A percentile compares a stretch with the other conserved stretches of the same genome.
Conservation (phyloP, 2,888 invertebrate genomes). For the Notodonta ziczac region DNA sequence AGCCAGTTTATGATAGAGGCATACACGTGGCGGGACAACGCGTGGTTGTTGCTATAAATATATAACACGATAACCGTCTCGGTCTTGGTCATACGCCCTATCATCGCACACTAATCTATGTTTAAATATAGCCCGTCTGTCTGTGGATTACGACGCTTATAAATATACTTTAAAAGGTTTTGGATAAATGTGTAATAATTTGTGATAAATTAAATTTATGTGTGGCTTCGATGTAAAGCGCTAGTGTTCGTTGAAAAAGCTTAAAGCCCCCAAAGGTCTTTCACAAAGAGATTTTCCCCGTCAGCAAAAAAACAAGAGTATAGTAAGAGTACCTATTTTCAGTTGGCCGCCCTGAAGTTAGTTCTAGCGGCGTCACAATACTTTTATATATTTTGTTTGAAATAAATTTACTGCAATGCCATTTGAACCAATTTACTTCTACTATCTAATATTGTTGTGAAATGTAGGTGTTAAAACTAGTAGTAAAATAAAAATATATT, state of each 20-base stretch:
- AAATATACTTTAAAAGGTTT: neutral
- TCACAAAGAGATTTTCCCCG: no score
- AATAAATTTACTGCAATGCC: no score
- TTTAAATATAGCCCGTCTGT: constrained; percentile 18
- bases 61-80: constrained; percentile 28
- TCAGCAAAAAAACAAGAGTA: no score
- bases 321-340: no score
- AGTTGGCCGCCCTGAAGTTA: no score
- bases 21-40: constrained; percentile 12
- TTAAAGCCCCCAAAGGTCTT: no score
- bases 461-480: no score
- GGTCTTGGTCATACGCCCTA: constrained; percentile 25
- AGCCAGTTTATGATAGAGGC: constrained; percentile 1
- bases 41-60: constrained; percentile 37
- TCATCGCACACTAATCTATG: constrained; percentile 28
- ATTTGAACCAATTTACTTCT: no score
- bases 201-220: constrained; percentile 8
- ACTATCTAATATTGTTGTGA: no score
- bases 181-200: neutral
- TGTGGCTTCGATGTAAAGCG: constrained; percentile 18
- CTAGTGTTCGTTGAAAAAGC: neutral
- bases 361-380: no score
- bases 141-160: neutral
- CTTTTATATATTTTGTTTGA: no score
- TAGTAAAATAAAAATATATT: no score